These are phyloP conservation scores for Chironomus tepperi DNA, from an alignment of 1,140 invertebrate genomes.

Conservation along the genomic window DNA sequence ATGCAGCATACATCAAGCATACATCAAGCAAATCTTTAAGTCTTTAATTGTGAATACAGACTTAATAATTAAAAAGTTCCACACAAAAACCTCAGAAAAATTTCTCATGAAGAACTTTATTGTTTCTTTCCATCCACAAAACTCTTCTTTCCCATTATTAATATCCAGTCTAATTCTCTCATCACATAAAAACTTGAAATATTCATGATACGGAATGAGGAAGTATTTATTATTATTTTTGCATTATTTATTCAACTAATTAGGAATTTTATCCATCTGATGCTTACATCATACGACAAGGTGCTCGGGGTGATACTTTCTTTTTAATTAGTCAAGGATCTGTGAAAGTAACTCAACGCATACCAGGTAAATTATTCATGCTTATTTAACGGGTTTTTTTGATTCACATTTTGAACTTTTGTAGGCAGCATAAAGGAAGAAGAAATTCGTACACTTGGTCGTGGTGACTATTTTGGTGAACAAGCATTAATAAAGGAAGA, in stretches of 20 bases:
- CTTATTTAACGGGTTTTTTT: background rate
- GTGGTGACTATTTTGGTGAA: slow-evolving; percentile 62
- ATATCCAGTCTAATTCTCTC: background rate
- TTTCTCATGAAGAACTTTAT: too few relatives aligned
- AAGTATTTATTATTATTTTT: background rate
- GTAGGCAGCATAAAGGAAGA: slow-evolving; percentile 43
- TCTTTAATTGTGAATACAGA: too few relatives aligned
- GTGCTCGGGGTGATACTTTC: slow-evolving; percentile 78
- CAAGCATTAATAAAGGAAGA: slow-evolving; percentile 64
- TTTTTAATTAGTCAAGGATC: slow-evolving; percentile 80
- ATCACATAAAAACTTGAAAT: background rate
- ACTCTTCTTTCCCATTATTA: too few relatives aligned
- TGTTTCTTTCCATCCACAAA: too few relatives aligned
- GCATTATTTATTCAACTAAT: background rate
- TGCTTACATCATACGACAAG: slow-evolving; percentile 76
- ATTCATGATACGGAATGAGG: background rate
- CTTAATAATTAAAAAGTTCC: too few relatives aligned
- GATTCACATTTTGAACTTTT: background rate
- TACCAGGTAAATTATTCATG: slow-evolving; percentile 35
- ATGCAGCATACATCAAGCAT: too few relatives aligned
- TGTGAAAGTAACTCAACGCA: slow-evolving; percentile 56
- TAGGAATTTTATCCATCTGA: slow-evolving; percentile 76
- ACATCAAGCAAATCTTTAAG: too few relatives aligned
- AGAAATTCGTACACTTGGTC: slow-evolving; percentile 46
- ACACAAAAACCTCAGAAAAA: too few relatives aligned